Base-by-base conservation (phyloP, 2,113 vertebrate species). In the Macaca nemestrina region DNA sequence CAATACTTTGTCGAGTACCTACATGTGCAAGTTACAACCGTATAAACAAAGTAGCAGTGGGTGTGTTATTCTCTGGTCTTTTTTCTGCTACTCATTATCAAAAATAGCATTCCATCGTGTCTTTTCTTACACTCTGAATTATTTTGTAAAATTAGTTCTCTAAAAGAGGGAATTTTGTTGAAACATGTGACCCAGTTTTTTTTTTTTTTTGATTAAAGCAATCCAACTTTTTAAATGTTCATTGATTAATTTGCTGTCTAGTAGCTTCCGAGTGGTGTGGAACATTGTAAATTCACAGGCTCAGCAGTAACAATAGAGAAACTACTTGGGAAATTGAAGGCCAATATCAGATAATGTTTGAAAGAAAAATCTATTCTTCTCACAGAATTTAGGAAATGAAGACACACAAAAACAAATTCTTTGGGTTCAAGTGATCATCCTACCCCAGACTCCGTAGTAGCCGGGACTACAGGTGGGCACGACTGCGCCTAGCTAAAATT, bases 11-110 rank as follows among this genome's bases (percentile, higher is more conserved):
- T 92, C 55, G 80, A 94, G 78, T 85, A 86, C 64, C 87, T 90
- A 52, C 57, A 68, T 87, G 79, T 94, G 84, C 59, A 90, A 92
- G 90, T 95, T 97, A 89, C 83, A 91, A 13, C 18, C 52, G 8
- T 95, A 35, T 88, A 96, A 97, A 98, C 96, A 95, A 98, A 97
- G 96, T 97, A 92, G 93, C 76, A 52, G 22, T 86, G 90, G 45
- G 50, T 94, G 23, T 96, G 73, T 93, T 93, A 93, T 67, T 96
- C 64, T 97, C 72, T 97, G 82, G 90, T 64, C 45, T 78, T 87
- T 83, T 83, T 88, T 89, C 72, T 61, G 95, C 67, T 97, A 94
- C 95, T 95, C 59, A 40, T 88, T 94, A 97, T 96, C 84, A 95
- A 84, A 95, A 94, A 35, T 90, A 90, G 52, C 79, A 55, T 95